A percentile compares a stretch with the other conserved stretches of the same genome.
phyloP scores from a whole-genome alignment of 2,113 vertebrate genomes.

The Silurus glanis region DNA sequence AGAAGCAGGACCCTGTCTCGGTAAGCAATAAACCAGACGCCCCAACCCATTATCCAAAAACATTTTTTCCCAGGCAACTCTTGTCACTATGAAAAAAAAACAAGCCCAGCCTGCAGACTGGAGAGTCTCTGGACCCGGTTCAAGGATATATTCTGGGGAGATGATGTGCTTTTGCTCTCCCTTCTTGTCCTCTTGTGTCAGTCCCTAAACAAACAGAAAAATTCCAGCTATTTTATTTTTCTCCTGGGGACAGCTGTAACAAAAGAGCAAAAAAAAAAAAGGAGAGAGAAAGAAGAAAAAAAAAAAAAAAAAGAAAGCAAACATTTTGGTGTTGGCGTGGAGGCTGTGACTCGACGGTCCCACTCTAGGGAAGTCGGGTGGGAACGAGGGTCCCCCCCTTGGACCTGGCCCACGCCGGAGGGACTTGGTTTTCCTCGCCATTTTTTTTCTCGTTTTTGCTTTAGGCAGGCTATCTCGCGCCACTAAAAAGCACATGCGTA shows the following conservation, averaged over 20 bases:
- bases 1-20: conserved; percentile 44
- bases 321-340: conserved; percentile 74
- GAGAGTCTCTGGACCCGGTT: conserved; percentile 64
- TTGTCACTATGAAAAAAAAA: conserved; percentile 50
- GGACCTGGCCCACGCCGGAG: conserved; percentile 39
- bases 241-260: conserved; percentile 71
- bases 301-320: conserved; percentile 62
- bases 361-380: conserved; percentile 54
- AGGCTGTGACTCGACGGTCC: conserved; percentile 59
- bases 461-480: conserved; percentile 33
- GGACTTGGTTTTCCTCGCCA: conserved; percentile 39
- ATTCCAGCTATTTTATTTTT: conserved; percentile 70
- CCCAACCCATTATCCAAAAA: conserved; percentile 54
- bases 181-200: conserved; percentile 56
- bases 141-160: conserved; percentile 75
- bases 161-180: conserved; percentile 56
- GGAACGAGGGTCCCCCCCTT: conserved; percentile 41
- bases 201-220: conserved; percentile 72
- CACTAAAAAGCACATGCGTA: conserved; percentile 50
- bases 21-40: conserved; percentile 63
- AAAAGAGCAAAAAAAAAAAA: conserved; percentile 67
- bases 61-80: conserved; percentile 73
- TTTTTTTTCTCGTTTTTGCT: conserved; percentile 21
- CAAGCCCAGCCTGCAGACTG: conserved; percentile 25
- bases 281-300: not conserved